Evolutionary conservation across 2,797 vertebrate genomes (phyloP), one percentile per base, ranked within the genome.

Genomic region (Sylvia borin): DNA sequence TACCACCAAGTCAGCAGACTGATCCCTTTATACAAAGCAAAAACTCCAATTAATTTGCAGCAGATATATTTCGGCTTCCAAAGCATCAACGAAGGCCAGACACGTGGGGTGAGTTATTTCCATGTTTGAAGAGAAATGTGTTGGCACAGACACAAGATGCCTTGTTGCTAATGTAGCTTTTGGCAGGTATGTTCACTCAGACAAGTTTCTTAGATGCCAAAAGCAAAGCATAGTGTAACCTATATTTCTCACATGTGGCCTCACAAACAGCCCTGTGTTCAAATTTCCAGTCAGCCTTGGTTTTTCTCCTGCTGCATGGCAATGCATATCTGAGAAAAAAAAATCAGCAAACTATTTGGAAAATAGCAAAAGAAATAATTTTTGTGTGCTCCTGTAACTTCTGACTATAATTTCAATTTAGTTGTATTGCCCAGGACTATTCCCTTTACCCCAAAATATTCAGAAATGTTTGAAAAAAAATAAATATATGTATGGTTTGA

Each of bases 91-190:
- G 64, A 57, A 81, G 34, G 83, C 48, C 57, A 91, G 83, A 82
- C 90, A 76, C 4, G 25, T 86, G 91, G 85, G 64, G 32, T 79
- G 53, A 81, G 55, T 90, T 88, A 74, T 93, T 95, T 93, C 76
- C 55, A 20, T 31, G 73, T 92, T 94, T 94, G 79, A 92, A 92
- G 74, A 66, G 76, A 92, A 92, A 84, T 9, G 17, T 76, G 11
- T 57, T 95, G 95, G 95, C 83, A 71, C 25, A 70, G 71, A 88
- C 24, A 60, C 73, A 88, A 84, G 83, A 94, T 88, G 90, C 90
- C 85, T 93, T 85, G 71, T 79, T 91, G 74, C 62, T 95, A 88
- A 71, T 94, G 90, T 92, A 93, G 94, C 82, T 96, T 96, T 96
- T 97, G 95, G 91, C 92, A 82, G 73, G 43, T 92, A 67, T 11